phyloP scores from a whole-genome alignment of 1,140 invertebrate genomes.

The Drosophila varians region DNA sequence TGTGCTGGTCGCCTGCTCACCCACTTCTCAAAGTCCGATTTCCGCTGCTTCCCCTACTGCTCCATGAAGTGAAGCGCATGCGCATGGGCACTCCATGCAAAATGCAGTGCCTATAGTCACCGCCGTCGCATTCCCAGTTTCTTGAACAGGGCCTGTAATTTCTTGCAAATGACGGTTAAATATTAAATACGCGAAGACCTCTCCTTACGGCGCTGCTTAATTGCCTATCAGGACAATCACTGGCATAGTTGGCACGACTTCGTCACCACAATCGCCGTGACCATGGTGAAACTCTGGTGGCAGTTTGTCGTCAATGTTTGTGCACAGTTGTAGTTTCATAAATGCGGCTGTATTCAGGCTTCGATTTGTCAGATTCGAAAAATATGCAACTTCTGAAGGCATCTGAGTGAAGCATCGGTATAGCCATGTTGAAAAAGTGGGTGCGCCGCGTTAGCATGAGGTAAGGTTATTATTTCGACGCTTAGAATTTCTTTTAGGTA shows the following conservation, averaged over 20 bases:
- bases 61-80: slow-evolving; percentile 22
- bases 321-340: slow-evolving; percentile 54
- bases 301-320: slow-evolving; percentile 34
- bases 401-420: slow-evolving; percentile 10
- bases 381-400: slow-evolving; percentile 1
- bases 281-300: slow-evolving; percentile 18
- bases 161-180: slow-evolving; percentile 57
- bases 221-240: slow-evolving; percentile 1
- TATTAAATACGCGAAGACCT: slow-evolving; percentile 53
- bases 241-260: slow-evolving; percentile 61
- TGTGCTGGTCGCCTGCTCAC: not conserved
- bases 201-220: not conserved
- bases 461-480: slow-evolving; percentile 48
- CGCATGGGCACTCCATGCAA: slow-evolving; percentile 24
- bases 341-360: slow-evolving; percentile 5
- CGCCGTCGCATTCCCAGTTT: slow-evolving; percentile 32
- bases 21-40: not conserved
- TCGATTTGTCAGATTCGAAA: slow-evolving; percentile 1
- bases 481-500: slow-evolving; percentile 49
- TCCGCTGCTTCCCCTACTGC: not conserved
- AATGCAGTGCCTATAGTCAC: slow-evolving; percentile 26
- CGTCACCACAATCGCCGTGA: slow-evolving; percentile 21
- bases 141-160: slow-evolving; percentile 29
- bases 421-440: slow-evolving; percentile 81
- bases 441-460: slow-evolving; percentile 79